Percentiles rank a stretch among this genome's conserved stretches.
Evolutionary conservation across 2,888 invertebrate species (phyloP).

Genomic region (Eugnorisma glareosa): DNA sequence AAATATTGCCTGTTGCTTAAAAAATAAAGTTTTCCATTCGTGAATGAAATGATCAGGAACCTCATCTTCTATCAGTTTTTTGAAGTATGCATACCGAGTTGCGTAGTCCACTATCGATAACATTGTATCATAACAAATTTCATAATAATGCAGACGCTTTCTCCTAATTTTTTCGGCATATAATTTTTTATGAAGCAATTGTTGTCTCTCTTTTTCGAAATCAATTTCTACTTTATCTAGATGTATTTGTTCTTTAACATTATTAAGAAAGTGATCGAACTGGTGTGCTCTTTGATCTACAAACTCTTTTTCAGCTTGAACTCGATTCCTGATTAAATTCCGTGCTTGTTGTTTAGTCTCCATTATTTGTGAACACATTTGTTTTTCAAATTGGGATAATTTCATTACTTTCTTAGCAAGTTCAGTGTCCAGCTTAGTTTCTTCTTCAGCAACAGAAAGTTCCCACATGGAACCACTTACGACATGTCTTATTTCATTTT

Average conservation of each 20-base stretch:
- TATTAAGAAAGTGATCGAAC: conserved; percentile 85
- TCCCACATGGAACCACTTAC: conserved; percentile 90
- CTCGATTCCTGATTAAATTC: conserved; percentile 89
- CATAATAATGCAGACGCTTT: conserved; percentile 85
- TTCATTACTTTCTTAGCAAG: conserved; percentile 91
- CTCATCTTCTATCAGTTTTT: conserved; percentile 79
- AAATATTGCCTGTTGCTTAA: conserved; percentile 89
- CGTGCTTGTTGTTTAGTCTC: conserved; percentile 91
- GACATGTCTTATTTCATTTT: conserved; percentile 87
- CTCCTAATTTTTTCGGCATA: conserved; percentile 89
- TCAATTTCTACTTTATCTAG: conserved; percentile 87
- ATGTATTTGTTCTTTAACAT: conserved; percentile 84
- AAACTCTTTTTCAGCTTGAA: conserved; percentile 87
- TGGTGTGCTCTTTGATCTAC: conserved; percentile 87
- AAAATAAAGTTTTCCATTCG: conserved; percentile 91
- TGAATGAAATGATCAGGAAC: conserved; percentile 87
- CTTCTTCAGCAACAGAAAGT: conserved; percentile 88
- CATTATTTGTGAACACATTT: conserved; percentile 91
- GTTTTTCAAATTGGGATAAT: conserved; percentile 92
- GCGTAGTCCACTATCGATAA: conserved; percentile 90
- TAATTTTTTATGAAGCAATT: conserved; percentile 89
- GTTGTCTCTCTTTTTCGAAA: conserved; percentile 88
- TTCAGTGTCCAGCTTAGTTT: conserved; percentile 86
- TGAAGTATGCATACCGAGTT: conserved; percentile 88
- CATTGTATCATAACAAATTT: conserved; percentile 89